Percentiles rank a stretch among this genome's conserved stretches.
phyloP scores from a whole-genome alignment of 37 sponge, comb jelly and placozoan genomes.

The Ephydatia muelleri region DNA sequence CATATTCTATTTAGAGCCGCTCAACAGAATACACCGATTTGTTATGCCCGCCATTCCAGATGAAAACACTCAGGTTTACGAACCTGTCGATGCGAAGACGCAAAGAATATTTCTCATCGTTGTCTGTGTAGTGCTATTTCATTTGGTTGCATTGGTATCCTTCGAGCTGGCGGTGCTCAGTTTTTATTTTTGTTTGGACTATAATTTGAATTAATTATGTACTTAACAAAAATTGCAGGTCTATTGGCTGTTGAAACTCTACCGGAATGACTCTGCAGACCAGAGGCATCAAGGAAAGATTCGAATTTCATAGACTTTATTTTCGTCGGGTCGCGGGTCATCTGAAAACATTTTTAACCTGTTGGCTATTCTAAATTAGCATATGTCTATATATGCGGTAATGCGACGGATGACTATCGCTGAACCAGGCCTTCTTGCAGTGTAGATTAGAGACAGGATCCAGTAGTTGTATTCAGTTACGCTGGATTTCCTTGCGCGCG shows the following conservation, averaged over 20 bases:
- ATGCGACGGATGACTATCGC: background rate
- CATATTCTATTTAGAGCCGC: background rate
- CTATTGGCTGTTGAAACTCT: constrained; percentile 32
- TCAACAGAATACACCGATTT: background rate
- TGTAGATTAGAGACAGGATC: background rate
- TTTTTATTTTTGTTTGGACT: background rate
- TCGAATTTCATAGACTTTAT: background rate
- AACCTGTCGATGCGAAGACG: background rate
- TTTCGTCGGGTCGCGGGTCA: background rate
- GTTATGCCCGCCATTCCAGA: constrained; percentile 1
- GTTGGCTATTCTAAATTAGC: background rate
- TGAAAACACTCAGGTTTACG: background rate
- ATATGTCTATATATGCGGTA: background rate
- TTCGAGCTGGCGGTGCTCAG: background rate
- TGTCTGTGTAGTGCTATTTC: constrained; percentile 66
- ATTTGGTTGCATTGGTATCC: constrained; percentile 83
- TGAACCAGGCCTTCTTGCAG: background rate
- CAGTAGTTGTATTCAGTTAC: background rate
- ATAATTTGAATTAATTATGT: constrained; percentile 1
- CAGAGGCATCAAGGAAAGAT: background rate
- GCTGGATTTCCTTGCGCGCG: background rate
- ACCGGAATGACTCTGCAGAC: constrained; percentile 11
- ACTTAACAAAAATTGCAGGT: background rate
- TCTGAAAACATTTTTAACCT: background rate
- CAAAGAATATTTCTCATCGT: constrained; percentile 48